phyloP scores from a whole-genome alignment of 2,797 vertebrate species.

The Lepilemur septentrionalis region DNA sequence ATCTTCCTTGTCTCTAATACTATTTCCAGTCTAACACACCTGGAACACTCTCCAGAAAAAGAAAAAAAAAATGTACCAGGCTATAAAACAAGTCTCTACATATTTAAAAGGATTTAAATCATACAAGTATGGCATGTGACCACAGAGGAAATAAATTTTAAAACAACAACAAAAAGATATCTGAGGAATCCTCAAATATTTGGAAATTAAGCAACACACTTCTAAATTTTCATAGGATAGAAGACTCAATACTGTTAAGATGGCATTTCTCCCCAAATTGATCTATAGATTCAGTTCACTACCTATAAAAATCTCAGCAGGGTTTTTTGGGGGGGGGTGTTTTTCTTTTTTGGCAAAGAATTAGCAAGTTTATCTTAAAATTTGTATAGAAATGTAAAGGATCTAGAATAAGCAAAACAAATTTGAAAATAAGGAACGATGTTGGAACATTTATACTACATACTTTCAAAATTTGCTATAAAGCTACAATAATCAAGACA shows the following conservation, averaged over 20 bases:
- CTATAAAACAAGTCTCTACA: background rate
- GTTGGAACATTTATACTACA: background rate
- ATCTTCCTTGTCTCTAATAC: background rate
- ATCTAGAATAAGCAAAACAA: background rate
- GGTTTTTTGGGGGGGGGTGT: background rate
- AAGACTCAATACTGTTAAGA: background rate
- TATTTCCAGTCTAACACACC: background rate
- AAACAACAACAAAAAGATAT: background rate
- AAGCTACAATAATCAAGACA: background rate
- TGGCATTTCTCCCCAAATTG: background rate
- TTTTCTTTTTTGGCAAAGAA: background rate
- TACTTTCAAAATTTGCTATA: background rate
- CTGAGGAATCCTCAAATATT: background rate
- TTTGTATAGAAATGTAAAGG: background rate
- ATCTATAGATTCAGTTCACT: background rate
- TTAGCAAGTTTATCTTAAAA: background rate
- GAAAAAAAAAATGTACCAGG: background rate
- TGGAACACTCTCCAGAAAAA: background rate
- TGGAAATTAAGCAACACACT: background rate
- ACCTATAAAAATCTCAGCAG: background rate
- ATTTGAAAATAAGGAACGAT: background rate
- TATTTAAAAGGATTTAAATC: background rate
- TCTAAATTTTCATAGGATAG: background rate
- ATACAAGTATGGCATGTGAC: background rate
- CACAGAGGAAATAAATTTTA: background rate